Percentiles rank a stretch among this genome's conserved stretches.
Conservation (phyloP, 2,888 invertebrate species). For the Ormyrus rosae region DNA sequence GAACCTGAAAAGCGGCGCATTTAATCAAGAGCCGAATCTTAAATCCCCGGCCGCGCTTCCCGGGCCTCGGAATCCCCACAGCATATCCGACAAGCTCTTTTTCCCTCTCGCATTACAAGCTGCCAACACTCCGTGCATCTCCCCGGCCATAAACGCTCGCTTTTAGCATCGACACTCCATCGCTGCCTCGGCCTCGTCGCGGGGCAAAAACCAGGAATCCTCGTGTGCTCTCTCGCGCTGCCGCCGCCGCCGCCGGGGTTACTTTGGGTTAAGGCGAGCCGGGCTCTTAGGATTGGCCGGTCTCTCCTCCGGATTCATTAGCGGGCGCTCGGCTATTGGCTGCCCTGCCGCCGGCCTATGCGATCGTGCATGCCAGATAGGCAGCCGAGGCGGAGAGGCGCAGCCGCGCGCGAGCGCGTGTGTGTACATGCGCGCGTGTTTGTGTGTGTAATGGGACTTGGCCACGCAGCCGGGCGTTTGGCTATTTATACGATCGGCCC, state of each 20-base stretch:
- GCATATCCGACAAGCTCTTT: slow-evolving; percentile 15
- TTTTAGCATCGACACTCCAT: slow-evolving; percentile 33
- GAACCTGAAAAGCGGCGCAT: too few relatives aligned
- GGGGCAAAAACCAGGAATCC: neutral
- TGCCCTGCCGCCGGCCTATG: slow-evolving; percentile 66
- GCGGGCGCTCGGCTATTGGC: slow-evolving; percentile 51
- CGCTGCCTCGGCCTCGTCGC: neutral
- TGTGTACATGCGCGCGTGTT: slow-evolving; percentile 13
- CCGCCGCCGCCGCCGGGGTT: slow-evolving; percentile 1
- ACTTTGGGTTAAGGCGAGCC: slow-evolving; percentile 5
- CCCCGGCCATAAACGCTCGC: slow-evolving; percentile 32
- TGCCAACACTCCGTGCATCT: slow-evolving; percentile 20
- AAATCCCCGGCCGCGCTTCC: too few relatives aligned
- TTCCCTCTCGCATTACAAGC: slow-evolving; percentile 37
- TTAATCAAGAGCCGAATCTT: too few relatives aligned
- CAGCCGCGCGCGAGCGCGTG: slow-evolving; percentile 2
- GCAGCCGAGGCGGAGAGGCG: slow-evolving; percentile 51
- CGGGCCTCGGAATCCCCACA: too few relatives aligned
- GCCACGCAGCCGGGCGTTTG: slow-evolving; percentile 63
- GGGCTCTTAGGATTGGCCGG: slow-evolving; percentile 59
- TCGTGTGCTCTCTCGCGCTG: neutral
- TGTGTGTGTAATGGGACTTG: slow-evolving; percentile 63
- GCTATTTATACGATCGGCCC: slow-evolving; percentile 43
- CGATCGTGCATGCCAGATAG: slow-evolving; percentile 73
- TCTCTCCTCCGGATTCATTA: slow-evolving; percentile 56